Percentiles rank a stretch among this genome's conserved stretches.
phyloP scores from a whole-genome alignment of 2,113 vertebrate genomes.

The Zeus faber region DNA sequence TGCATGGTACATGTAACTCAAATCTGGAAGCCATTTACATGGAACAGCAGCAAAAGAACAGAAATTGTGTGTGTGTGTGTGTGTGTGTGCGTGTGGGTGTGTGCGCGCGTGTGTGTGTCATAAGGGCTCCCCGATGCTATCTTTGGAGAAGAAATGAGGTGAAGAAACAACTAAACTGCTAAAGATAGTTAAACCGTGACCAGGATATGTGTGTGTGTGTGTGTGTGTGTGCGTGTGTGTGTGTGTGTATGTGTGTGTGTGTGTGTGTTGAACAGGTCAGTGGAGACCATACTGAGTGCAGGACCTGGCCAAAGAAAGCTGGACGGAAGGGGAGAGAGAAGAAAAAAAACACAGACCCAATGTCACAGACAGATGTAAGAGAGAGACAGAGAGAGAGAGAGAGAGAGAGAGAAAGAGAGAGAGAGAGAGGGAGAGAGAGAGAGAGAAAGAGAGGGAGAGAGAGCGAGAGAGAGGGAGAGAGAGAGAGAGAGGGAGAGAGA shows the following conservation, averaged over 20 bases:
- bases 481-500: neutral
- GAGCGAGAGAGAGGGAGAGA: constrained; percentile 15
- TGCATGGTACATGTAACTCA: constrained; percentile 8
- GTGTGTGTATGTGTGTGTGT: neutral
- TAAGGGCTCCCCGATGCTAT: constrained; percentile 34
- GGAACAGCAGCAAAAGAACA: constrained; percentile 42
- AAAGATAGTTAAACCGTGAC: constrained; percentile 40
- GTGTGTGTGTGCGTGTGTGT: constrained; percentile 2
- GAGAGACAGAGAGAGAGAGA: constrained; percentile 6
- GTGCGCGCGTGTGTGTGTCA: constrained; percentile 32
- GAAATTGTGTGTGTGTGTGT: too few relatives aligned
- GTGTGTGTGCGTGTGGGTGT: constrained; percentile 13
- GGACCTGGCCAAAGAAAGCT: neutral
- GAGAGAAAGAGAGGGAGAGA: neutral
- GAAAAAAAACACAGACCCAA: constrained; percentile 2
- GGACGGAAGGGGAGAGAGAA: neutral
- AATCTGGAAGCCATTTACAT: constrained; percentile 58
- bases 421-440: neutral
- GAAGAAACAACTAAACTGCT: constrained; percentile 40
- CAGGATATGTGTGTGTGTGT: constrained; percentile 20
- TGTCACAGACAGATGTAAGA: constrained; percentile 5
- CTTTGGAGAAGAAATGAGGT: constrained; percentile 49
- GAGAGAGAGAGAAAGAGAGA: constrained; percentile 8
- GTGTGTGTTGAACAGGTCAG: neutral
- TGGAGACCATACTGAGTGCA: neutral